phyloP scores from a whole-genome alignment of 2,888 invertebrate genomes.

The Pollenia amentaria region DNA sequence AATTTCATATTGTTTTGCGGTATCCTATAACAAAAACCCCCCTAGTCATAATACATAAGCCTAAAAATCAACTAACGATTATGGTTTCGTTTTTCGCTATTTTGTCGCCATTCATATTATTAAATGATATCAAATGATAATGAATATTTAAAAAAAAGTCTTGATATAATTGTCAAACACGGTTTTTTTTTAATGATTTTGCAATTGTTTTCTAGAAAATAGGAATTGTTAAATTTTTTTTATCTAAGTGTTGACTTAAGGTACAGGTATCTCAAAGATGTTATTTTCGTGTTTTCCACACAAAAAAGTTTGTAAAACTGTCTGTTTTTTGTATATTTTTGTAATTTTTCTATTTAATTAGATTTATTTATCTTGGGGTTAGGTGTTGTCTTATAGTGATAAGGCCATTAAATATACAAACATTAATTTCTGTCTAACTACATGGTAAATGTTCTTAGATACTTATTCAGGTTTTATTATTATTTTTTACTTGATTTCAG shows the following conservation, averaged over 20 bases:
- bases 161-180: background rate
- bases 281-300: conserved; percentile 21
- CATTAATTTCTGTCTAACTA: background rate
- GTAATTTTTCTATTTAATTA: conserved; percentile 63
- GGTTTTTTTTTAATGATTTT: conserved; percentile 40
- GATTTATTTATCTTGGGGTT: conserved; percentile 72
- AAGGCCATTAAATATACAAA: conserved; percentile 61
- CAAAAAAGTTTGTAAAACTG: conserved; percentile 31
- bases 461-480: conserved; percentile 4
- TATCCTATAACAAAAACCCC: too few species aligned
- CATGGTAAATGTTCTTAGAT: conserved; percentile 19
- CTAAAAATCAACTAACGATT: background rate
- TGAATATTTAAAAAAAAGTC: conserved; percentile 41
- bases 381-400: conserved; percentile 68
- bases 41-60: background rate
- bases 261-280: conserved; percentile 8
- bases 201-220: conserved; percentile 44
- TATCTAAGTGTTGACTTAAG: background rate
- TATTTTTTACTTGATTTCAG: conserved; percentile 44
- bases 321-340: conserved; percentile 27
- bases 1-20: too few species aligned
- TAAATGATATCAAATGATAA: conserved; percentile 50
- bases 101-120: conserved; percentile 50
- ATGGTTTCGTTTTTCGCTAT: conserved; percentile 21
- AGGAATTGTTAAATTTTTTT: background rate